A percentile compares a stretch with the other conserved stretches of the same genome.
Conservation (phyloP, 2,113 vertebrate species). For the Progne subis region DNA sequence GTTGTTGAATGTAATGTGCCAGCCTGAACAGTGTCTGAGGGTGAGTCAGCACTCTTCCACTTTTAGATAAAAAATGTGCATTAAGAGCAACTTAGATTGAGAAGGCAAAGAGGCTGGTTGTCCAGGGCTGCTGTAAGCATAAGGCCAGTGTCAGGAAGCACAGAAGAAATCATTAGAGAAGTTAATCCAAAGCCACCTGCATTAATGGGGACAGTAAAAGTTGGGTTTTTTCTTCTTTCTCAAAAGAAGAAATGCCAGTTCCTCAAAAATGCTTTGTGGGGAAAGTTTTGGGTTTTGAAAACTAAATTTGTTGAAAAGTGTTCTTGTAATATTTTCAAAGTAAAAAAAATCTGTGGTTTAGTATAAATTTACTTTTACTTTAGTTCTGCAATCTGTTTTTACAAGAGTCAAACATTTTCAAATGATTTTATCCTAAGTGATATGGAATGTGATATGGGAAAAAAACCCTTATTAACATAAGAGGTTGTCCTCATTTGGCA, state of each 20-base stretch:
- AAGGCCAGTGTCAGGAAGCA: background rate
- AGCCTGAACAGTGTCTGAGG: background rate
- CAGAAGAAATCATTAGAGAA: background rate
- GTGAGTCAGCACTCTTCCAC: background rate
- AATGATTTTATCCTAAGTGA: background rate
- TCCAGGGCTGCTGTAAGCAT: background rate
- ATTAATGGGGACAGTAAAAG: background rate
- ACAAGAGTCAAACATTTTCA: background rate
- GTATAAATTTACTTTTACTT: background rate
- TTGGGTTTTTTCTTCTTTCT: background rate
- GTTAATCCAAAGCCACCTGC: background rate
- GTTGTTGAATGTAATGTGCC: background rate
- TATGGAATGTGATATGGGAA: accelerated
- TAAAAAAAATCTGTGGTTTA: background rate
- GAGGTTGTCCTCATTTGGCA: background rate
- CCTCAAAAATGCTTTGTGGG: background rate
- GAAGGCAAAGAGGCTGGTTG: background rate
- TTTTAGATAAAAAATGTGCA: background rate
- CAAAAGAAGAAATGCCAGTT: background rate
- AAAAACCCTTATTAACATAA: accelerated
- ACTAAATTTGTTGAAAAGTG: background rate
- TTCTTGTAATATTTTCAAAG: background rate
- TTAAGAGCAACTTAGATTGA: background rate
- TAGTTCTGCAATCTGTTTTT: background rate
- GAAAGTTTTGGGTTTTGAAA: background rate